Conservation (phyloP, 2,797 vertebrate species). For the Iguana delicatissima region DNA sequence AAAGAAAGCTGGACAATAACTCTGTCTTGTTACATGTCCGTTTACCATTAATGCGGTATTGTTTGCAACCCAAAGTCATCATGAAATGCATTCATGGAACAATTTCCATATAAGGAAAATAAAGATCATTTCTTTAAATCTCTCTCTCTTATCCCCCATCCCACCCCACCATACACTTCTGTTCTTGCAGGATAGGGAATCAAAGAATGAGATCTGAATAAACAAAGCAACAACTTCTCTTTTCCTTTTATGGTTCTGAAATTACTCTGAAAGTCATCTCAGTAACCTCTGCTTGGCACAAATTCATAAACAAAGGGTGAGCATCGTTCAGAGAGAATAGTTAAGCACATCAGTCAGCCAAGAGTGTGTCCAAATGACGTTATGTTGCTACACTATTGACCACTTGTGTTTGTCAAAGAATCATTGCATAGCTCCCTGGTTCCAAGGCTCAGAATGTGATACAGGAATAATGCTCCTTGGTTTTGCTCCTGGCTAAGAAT, state of each 20-base stretch:
- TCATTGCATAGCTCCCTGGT: conserved; percentile 17
- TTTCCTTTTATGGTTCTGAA: conserved; percentile 34
- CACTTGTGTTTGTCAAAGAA: conserved; percentile 32
- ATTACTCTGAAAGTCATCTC: not conserved
- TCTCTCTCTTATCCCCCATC: too few relatives aligned
- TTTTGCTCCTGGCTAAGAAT: conserved; percentile 20
- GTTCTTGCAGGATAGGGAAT: not conserved
- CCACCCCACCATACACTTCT: not conserved
- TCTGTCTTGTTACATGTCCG: conserved; percentile 7
- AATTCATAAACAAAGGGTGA: conserved; percentile 28
- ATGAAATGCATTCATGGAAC: not conserved
- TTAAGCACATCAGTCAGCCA: conserved; percentile 35
- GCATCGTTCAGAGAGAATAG: not conserved
- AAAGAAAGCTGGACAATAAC: conserved; percentile 1
- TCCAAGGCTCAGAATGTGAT: conserved; percentile 9
- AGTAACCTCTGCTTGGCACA: not conserved
- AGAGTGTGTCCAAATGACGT: conserved; percentile 32
- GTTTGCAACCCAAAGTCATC: not conserved
- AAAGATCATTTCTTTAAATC: not conserved
- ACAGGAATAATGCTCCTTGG: conserved; percentile 12
- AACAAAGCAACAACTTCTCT: not conserved
- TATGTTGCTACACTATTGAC: not conserved
- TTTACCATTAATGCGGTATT: not conserved
- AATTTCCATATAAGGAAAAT: conserved; percentile 13
- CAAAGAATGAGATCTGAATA: not conserved